These are phyloP conservation scores for Eurypyga helias DNA, from an alignment of 2,113 vertebrate species.

Conservation along the genomic window DNA sequence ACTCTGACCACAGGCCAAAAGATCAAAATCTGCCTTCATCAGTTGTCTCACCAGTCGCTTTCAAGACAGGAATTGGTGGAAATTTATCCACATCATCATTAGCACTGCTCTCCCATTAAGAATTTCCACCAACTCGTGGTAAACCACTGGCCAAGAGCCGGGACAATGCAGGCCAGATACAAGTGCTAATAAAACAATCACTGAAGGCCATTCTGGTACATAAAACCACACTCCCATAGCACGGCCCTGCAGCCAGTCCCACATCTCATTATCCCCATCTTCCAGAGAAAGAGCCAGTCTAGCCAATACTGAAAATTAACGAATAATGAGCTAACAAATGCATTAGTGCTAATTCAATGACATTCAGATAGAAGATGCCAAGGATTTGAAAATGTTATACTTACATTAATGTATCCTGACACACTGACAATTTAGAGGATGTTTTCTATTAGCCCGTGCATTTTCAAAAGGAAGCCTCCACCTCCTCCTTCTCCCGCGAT, in stretches of 20 bases:
- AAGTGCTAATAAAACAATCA: neutral
- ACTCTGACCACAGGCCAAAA: neutral
- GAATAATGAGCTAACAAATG: neutral
- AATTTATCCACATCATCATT: neutral
- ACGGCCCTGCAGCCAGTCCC: neutral
- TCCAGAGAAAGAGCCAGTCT: neutral
- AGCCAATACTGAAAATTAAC: neutral
- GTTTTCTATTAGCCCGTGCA: neutral
- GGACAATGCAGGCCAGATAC: neutral
- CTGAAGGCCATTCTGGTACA: neutral
- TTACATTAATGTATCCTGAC: conserved; percentile 29
- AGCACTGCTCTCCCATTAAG: neutral
- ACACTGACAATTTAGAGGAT: conserved; percentile 11
- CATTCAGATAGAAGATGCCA: neutral
- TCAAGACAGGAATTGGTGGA: neutral
- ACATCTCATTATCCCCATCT: neutral
- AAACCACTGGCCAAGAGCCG: neutral
- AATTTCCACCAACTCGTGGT: neutral
- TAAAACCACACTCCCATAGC: neutral
- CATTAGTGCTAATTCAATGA: neutral
- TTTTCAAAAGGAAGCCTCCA: conserved; percentile 2
- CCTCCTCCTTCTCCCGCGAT: neutral
- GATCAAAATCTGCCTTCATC: neutral
- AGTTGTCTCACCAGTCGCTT: neutral
- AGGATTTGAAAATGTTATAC: conserved; percentile 2